Evolutionary conservation across 2,888 invertebrate species (phyloP), one percentile per base, ranked within the genome.

Genomic region (Eurytoma californica): DNA sequence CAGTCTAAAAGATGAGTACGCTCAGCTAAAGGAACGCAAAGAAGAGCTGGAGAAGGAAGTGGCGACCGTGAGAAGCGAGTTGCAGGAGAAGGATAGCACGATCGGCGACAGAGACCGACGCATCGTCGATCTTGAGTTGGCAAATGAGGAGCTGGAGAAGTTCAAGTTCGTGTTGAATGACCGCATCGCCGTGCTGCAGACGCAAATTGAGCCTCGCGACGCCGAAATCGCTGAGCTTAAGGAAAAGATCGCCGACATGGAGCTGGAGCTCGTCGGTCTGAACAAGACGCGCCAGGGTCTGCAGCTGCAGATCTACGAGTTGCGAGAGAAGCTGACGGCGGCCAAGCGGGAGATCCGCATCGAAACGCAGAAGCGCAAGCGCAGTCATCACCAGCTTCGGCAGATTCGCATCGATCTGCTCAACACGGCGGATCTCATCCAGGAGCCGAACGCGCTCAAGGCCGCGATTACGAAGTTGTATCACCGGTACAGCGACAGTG

Each of bases 141-240:
- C 95, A 87, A 97, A 96, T 87, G 94, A 95, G 86, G 97, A 97
- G 87, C 90, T 98, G 82, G 97, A 98, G 87, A 98, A 97, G 89
- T 96, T 95, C 89, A 97, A 96, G 88, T 97, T 96, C 89, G 96
- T 97, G 0, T 91, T 97, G 51, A 96, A 96, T 86, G 96, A 97
- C 88, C 97, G 97, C 90, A 97, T 98, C 79, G 94, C 95, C 49
- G 97, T 98, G 86, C 90, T 97, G 28, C 95, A 96, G 88, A 94
- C 94, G 86, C 93, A 94, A 91, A 96, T 98, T 86, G 96, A 97
- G 87, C 97, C 97, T 0, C 93, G 95, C 83, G 97, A 97, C 87
- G 93, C 94, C 82, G 95, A 95, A 86, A 97, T 97, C 84, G 94
- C 94, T 88, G 94, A 95, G 84, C 95, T 96, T 91, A 95, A 95